Evolutionary conservation across 2,113 vertebrate species (phyloP).

Genomic region (Perca flavescens): DNA sequence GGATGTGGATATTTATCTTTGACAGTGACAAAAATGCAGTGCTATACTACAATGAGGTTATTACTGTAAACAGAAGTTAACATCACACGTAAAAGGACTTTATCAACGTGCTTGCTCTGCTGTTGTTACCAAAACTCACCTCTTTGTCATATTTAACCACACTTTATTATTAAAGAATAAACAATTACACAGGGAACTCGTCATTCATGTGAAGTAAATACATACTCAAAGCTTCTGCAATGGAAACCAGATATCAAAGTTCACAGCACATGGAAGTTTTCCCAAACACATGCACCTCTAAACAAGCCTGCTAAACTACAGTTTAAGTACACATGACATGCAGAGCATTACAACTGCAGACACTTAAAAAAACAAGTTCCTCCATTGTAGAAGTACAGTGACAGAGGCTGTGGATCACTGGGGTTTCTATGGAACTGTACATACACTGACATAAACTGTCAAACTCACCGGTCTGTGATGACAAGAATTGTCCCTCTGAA

Average conservation of each 20-base stretch:
- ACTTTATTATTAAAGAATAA: slow-evolving; percentile 3
- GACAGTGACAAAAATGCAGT: neutral
- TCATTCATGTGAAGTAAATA: slow-evolving; percentile 17
- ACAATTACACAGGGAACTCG: slow-evolving; percentile 16
- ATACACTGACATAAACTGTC: slow-evolving; percentile 55
- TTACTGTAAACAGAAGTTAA: neutral
- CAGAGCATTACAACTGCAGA: slow-evolving; percentile 10
- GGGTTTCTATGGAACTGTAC: slow-evolving; percentile 19
- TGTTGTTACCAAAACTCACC: slow-evolving; percentile 19
- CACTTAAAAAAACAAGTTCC: neutral
- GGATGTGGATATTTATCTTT: neutral
- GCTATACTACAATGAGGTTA: neutral
- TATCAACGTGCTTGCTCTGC: neutral
- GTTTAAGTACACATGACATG: slow-evolving; percentile 24
- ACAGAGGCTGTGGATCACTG: slow-evolving; percentile 7
- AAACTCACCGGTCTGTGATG: slow-evolving; percentile 73
- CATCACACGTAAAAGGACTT: neutral
- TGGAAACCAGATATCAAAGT: slow-evolving; percentile 38
- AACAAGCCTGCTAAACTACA: slow-evolving; percentile 21
- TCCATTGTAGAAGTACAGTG: slow-evolving; percentile 1
- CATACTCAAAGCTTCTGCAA: slow-evolving; percentile 1
- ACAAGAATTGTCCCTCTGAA: slow-evolving; percentile 36
- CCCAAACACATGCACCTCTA: slow-evolving; percentile 25
- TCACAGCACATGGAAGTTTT: slow-evolving; percentile 31
- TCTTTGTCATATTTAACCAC: slow-evolving; percentile 6